Conservation (phyloP, 2,797 vertebrate species). For the Astyanax mexicanus region DNA sequence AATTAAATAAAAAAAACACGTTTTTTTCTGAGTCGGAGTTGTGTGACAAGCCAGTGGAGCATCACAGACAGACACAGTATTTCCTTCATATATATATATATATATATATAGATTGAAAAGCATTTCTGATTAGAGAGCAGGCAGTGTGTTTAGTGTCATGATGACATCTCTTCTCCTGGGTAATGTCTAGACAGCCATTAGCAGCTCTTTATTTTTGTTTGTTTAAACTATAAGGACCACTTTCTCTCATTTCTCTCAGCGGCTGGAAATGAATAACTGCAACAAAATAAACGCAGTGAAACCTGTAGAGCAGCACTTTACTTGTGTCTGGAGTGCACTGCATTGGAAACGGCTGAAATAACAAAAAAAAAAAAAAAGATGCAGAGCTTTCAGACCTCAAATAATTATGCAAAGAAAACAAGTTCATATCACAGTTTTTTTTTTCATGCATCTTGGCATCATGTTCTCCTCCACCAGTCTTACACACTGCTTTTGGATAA, state of each 20-base stretch:
- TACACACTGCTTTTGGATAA: too few relatives aligned
- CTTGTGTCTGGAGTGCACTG: too few relatives aligned
- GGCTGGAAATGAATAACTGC: background rate
- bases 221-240: background rate
- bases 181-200: conserved; percentile 35
- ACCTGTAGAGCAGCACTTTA: background rate
- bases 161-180: background rate
- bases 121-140: background rate
- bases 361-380: too few relatives aligned
- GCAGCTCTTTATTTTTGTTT: background rate
- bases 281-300: background rate
- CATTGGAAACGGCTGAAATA: too few relatives aligned
- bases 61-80: too few relatives aligned
- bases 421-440: too few relatives aligned
- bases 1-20: too few relatives aligned
- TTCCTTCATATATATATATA: background rate
- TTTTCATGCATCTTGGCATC: too few relatives aligned
- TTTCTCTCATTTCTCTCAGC: background rate
- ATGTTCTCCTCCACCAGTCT: too few relatives aligned
- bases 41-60: background rate
- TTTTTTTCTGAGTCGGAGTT: too few relatives aligned
- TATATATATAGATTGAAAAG: background rate
- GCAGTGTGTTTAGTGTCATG: background rate
- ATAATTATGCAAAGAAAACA: too few relatives aligned
- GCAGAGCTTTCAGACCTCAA: too few relatives aligned